These are phyloP conservation scores for Drosophila nigromelanica DNA, from an alignment of 1,140 invertebrate genomes.

Conservation along the genomic window DNA sequence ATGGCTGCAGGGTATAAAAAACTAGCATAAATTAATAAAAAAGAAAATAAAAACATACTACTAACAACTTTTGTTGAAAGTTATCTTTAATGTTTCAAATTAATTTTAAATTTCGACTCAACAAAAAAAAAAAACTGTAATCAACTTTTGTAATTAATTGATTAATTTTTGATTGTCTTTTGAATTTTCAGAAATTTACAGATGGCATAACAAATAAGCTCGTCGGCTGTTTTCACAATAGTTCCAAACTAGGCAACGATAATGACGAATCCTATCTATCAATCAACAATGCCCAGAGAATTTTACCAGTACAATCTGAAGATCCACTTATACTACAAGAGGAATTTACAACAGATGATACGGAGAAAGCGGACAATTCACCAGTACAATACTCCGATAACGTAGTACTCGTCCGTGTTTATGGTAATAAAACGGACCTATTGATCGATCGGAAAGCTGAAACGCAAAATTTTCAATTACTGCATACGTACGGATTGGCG, in stretches of 20 bases:
- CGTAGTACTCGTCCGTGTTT: conserved; percentile 94
- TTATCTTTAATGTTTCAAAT: not conserved
- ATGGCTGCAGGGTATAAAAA: not conserved
- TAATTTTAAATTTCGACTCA: not conserved
- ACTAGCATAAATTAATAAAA: not conserved
- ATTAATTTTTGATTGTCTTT: too few species aligned
- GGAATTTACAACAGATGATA: conserved; percentile 26
- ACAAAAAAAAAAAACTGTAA: not conserved
- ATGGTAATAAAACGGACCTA: conserved; percentile 96
- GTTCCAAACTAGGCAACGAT: conserved; percentile 53
- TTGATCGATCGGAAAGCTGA: conserved; percentile 95
- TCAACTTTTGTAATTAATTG: too few species aligned
- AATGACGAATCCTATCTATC: conserved; percentile 48
- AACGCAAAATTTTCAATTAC: conserved; percentile 88
- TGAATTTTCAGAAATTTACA: conserved; percentile 91
- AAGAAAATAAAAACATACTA: not conserved
- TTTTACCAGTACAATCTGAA: conserved; percentile 47
- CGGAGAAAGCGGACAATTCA: conserved; percentile 41
- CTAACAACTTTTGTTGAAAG: not conserved
- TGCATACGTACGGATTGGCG: conserved; percentile 91
- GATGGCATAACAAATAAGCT: conserved; percentile 98
- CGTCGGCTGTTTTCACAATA: conserved; percentile 89
- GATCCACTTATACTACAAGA: conserved; percentile 45
- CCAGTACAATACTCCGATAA: conserved; percentile 85
- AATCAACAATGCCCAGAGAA: conserved; percentile 48